Evolutionary conservation across 2,797 vertebrate genomes (phyloP).

Genomic region (Acropternis orthonyx): DNA sequence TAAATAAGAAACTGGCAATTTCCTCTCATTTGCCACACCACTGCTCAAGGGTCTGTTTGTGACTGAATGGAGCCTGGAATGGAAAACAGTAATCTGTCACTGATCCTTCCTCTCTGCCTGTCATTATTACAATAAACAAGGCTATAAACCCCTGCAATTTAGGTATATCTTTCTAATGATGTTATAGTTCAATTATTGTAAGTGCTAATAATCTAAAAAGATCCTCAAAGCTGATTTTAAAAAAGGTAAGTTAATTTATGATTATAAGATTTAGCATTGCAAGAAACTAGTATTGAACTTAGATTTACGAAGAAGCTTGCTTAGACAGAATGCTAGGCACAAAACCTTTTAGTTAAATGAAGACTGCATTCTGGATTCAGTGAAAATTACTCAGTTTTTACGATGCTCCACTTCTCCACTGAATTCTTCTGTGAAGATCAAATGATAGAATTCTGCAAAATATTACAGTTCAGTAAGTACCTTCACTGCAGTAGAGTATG

Average conservation of each 20-base stretch:
- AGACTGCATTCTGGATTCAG: background rate
- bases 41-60: background rate
- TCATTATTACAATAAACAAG: background rate
- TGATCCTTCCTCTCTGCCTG: background rate
- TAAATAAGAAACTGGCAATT: background rate
- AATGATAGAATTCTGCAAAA: conserved; percentile 37
- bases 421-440: conserved; percentile 8
- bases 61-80: background rate
- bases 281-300: background rate
- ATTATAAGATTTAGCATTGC: background rate
- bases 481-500: conserved; percentile 8
- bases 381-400: background rate
- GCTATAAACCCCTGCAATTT: background rate
- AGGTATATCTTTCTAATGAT: background rate
- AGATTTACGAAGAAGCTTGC: background rate
- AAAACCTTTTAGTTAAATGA: background rate
- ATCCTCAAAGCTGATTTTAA: background rate
- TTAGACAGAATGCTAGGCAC: background rate
- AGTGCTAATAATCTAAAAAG: background rate
- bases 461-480: background rate
- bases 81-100: background rate
- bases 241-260: background rate
- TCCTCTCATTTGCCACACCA: conserved; percentile 15
- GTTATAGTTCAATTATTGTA: background rate
- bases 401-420: background rate